Percentiles rank a stretch among this genome's conserved stretches.
phyloP scores from a whole-genome alignment of 2,888 invertebrate species.

The Ganaspis brasiliensis region DNA sequence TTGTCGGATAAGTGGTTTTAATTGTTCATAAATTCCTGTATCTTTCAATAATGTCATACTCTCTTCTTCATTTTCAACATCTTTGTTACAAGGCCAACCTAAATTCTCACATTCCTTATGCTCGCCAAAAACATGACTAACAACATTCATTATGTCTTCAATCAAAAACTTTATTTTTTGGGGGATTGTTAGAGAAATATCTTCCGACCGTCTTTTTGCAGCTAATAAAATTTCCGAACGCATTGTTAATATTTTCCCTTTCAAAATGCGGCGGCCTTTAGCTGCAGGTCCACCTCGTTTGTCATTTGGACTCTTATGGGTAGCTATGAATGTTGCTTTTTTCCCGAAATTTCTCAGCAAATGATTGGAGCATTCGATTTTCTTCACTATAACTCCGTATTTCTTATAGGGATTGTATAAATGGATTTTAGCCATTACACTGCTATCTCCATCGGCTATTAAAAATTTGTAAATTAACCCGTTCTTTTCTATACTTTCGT shows the following conservation, averaged over 20 bases:
- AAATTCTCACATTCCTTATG: neutral
- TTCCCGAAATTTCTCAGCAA: conserved; percentile 31
- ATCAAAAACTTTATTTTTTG: neutral
- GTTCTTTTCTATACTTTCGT: conserved; percentile 51
- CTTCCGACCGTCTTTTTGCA: neutral
- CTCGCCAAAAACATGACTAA: conserved; percentile 40
- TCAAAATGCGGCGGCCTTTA: neutral
- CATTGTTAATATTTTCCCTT: neutral
- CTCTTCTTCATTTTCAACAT: neutral
- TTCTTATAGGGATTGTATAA: conserved; percentile 44
- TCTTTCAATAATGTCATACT: neutral
- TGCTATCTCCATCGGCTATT: conserved; percentile 53
- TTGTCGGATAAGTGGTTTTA: neutral
- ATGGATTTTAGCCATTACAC: conserved; percentile 44
- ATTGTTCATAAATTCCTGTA: neutral
- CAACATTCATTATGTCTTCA: neutral
- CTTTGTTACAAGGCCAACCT: neutral
- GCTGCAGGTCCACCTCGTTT: neutral
- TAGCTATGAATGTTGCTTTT: conserved; percentile 1
- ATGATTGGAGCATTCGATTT: conserved; percentile 48
- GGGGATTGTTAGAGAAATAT: neutral
- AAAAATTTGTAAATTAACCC: conserved; percentile 48
- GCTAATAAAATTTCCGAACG: too few relatives aligned
- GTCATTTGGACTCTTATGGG: neutral
- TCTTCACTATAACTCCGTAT: conserved; percentile 42